phyloP scores from a whole-genome alignment of 1,140 invertebrate species.

The Proctacanthus coquilletti region DNA sequence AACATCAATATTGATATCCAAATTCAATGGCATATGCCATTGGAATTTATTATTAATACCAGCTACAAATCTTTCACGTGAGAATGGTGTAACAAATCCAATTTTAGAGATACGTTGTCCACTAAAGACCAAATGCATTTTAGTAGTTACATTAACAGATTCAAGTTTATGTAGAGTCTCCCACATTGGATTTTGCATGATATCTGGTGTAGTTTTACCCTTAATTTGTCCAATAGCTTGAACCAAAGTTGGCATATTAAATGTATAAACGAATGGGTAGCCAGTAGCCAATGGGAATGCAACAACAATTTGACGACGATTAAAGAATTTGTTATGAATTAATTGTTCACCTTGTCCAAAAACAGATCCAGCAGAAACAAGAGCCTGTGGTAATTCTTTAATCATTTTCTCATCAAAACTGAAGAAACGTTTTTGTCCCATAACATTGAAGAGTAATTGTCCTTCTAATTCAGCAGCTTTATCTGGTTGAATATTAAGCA shows the following conservation, averaged over 20 bases:
- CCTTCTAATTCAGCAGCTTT: slow-evolving; percentile 38
- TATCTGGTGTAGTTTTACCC: slow-evolving; percentile 23
- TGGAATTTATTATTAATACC: slow-evolving; percentile 42
- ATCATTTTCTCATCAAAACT: slow-evolving; percentile 40
- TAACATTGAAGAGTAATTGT: slow-evolving; percentile 29
- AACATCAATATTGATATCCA: slow-evolving; percentile 30
- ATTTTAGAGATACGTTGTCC: slow-evolving; percentile 37
- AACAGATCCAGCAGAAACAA: slow-evolving; percentile 19
- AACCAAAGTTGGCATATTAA: slow-evolving; percentile 35
- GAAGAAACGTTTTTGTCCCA: slow-evolving; percentile 32
- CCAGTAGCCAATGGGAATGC: slow-evolving; percentile 49
- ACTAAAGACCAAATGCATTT: slow-evolving; percentile 33
- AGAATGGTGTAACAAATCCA: slow-evolving; percentile 46
- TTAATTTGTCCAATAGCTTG: slow-evolving; percentile 31
- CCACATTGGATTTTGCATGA: slow-evolving; percentile 5
- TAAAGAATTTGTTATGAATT: slow-evolving; percentile 38
- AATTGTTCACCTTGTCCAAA: slow-evolving; percentile 31
- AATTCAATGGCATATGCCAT: slow-evolving; percentile 34
- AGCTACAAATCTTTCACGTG: slow-evolving; percentile 37
- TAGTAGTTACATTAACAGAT: slow-evolving; percentile 24
- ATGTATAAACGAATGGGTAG: slow-evolving; percentile 44
- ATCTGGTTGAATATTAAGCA: slow-evolving; percentile 39
- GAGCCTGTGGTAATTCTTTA: slow-evolving; percentile 25
- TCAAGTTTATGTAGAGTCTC: slow-evolving; percentile 5
- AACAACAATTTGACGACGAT: slow-evolving; percentile 34